These are phyloP conservation scores for Menidia beryllina DNA, from an alignment of 2,113 vertebrate species.

Conservation along the genomic window DNA sequence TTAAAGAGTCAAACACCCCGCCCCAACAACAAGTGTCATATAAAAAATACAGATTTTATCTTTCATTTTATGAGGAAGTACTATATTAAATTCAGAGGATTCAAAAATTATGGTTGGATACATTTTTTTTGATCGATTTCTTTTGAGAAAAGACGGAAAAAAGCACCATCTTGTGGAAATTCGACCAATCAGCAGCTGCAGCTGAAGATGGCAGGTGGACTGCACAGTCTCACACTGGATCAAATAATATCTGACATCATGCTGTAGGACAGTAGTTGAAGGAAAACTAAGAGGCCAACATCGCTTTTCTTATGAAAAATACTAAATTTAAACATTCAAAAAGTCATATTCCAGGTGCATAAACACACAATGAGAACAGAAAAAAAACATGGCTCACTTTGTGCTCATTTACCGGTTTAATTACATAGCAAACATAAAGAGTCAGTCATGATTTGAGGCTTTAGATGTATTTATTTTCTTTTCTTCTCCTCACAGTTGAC, in stretches of 20 bases:
- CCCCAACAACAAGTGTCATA: too few species aligned
- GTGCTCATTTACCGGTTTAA: too few species aligned
- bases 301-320: neutral
- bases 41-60: too few species aligned
- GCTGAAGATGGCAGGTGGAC: neutral
- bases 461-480: neutral
- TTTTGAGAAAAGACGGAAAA: conserved; percentile 12
- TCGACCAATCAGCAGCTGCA: neutral
- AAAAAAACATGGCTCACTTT: too few species aligned
- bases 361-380: neutral
- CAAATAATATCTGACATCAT: neutral
- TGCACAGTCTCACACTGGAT: neutral
- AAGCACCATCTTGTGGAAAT: conserved; percentile 69
- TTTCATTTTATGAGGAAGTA: too few species aligned
- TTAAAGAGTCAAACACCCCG: too few species aligned
- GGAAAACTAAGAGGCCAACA: neutral
- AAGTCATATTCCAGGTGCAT: neutral
- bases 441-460: too few species aligned
- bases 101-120: too few species aligned
- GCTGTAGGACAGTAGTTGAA: neutral
- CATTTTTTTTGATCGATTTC: too few species aligned
- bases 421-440: too few species aligned
- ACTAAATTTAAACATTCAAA: neutral
- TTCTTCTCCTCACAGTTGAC: conserved; percentile 81
- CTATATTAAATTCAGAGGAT: too few species aligned